A percentile compares a stretch with the other conserved stretches of the same genome.
Conservation (phyloP, 2,113 vertebrate species). For the Rousettus leschenaultii region DNA sequence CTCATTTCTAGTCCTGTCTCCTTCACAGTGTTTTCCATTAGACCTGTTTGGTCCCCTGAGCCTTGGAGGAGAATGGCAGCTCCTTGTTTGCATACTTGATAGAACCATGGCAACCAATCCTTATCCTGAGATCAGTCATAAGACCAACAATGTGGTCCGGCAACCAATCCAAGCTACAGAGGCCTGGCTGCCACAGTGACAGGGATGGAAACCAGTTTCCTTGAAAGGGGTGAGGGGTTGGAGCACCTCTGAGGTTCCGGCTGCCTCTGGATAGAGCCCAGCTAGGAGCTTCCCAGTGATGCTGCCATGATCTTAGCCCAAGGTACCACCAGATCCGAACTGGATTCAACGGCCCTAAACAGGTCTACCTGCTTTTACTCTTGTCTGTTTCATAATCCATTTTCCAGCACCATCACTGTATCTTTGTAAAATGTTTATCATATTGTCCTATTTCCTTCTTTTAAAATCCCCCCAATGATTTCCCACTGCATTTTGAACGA, state of each 20-base stretch:
- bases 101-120: slow-evolving; percentile 44
- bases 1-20: background rate
- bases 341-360: background rate
- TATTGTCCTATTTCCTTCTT: background rate
- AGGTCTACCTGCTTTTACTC: background rate
- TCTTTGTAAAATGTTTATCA: background rate
- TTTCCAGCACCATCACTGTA: background rate
- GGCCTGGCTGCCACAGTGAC: slow-evolving; percentile 54
- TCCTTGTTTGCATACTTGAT: slow-evolving; percentile 27
- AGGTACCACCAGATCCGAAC: background rate
- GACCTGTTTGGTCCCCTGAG: background rate
- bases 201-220: background rate
- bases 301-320: background rate
- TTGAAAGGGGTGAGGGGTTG: background rate
- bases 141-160: background rate
- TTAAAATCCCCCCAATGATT: background rate
- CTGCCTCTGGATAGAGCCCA: background rate
- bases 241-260: background rate
- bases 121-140: background rate
- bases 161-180: slow-evolving; percentile 49
- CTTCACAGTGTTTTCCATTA: background rate
- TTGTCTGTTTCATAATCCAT: background rate
- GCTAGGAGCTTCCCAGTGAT: slow-evolving; percentile 2
- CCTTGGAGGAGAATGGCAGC: background rate
- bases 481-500: background rate